Conservation (phyloP, 1,140 invertebrate species). For the Brachionus angularis region DNA sequence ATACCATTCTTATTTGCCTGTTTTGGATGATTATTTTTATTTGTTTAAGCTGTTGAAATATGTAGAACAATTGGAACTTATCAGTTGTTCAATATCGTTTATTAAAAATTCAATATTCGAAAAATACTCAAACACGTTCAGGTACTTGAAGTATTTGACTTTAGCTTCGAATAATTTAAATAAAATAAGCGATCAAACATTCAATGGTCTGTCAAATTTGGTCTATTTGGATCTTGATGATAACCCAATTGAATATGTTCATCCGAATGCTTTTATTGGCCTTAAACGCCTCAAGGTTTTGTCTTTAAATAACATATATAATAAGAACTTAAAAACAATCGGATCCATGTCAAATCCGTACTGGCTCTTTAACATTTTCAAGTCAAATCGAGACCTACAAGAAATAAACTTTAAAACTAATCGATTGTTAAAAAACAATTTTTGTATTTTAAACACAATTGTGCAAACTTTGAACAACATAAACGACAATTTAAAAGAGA, state of each 20-base stretch:
- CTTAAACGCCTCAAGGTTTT: not conserved
- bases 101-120: not conserved
- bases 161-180: conserved; percentile 18
- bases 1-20: not conserved
- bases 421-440: not conserved
- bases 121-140: no score
- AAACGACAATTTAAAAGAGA: not conserved
- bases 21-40: not conserved
- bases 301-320: conserved; percentile 4
- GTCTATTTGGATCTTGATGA: conserved; percentile 8
- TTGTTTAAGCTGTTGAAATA: not conserved
- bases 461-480: not conserved
- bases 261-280: not conserved
- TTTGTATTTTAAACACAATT: conserved; percentile 7
- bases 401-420: not conserved
- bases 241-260: conserved; percentile 9
- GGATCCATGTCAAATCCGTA: no score
- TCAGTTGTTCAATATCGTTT: not conserved
- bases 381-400: no score
- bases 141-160: not conserved
- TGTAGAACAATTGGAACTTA: conserved; percentile 4
- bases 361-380: no score
- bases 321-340: not conserved
- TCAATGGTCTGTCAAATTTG: not conserved
- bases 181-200: not conserved